These are phyloP conservation scores for Gnathonemus echidnorhynchus DNA, from an alignment of 2,113 vertebrate genomes.

Conservation along the genomic window DNA sequence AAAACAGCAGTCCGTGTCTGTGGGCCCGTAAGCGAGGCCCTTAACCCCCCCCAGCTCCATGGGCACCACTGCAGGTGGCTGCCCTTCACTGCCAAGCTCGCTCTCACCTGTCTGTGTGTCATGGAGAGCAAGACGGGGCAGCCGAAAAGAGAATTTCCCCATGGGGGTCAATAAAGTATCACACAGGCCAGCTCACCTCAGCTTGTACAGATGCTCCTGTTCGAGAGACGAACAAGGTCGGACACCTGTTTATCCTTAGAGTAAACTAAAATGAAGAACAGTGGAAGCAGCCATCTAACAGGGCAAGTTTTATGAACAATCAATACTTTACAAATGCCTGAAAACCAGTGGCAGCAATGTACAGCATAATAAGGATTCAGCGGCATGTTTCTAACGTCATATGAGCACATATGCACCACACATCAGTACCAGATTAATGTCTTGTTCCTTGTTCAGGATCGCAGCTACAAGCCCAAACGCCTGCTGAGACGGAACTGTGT, in stretches of 20 bases:
- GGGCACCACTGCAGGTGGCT: neutral
- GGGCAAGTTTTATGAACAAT: neutral
- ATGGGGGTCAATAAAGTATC: neutral
- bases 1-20: neutral
- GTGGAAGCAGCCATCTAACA: neutral
- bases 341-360: neutral
- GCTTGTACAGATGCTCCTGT: neutral
- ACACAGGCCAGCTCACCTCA: neutral
- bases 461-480: too few relatives aligned
- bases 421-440: neutral
- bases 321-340: neutral
- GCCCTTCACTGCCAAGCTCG: neutral
- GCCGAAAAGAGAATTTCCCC: neutral
- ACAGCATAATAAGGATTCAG: neutral
- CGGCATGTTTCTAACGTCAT: neutral
- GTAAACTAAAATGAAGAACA: neutral
- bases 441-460: neutral
- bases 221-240: neutral
- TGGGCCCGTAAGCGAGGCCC: neutral
- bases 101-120: neutral
- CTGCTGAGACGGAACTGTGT: neutral
- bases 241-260: neutral
- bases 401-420: neutral
- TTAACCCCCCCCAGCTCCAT: neutral
- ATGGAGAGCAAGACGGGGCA: neutral